Base-by-base conservation (phyloP, 2,888 invertebrate genomes). In the Hirtodrosophila alboralis region DNA sequence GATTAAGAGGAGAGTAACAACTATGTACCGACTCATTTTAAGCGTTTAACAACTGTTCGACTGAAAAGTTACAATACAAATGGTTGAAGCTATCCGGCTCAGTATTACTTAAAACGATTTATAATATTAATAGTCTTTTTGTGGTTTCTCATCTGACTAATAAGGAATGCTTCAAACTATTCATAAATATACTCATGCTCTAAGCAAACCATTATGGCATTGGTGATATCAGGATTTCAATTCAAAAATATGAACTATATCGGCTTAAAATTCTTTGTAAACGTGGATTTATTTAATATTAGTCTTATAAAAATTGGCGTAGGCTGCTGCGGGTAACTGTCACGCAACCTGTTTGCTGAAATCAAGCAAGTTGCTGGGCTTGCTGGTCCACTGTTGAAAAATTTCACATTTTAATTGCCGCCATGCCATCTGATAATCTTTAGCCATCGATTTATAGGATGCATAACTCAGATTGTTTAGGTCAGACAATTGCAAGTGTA, bases 381-480 rank as follows among this genome's bases (percentile, higher is more conserved):
- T 93, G 0, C 75, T 68, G 6, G 93, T 92, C 93, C 93, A 94
- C 41, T 89, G 87, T 79, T 90, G 90, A 75, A 93, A 93, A 77
- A 92, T 91, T 0, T 79, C 77, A 9, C 88, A 74, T 79, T 92
- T 93, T 5, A 93, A 73, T 54, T 78, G 60, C 13, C 57, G 57
- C 93, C 93, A 93, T 84, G 87, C 75, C 9, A 37, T 14, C 47
- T 88, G 88, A 75, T 91, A 91, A 2, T 86, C 71, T 2, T 2
- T 37, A 10, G 87, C 61, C n/a, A 75, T 40, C 1, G 48, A 21
- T 61, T 91, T 91, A 3, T 70, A 78, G 2, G 75, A 53, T 0
- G 31, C 34, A 66, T 90, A 90, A 1, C 67, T 61, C 4, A 68
- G 63, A 0, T 23, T 33, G 1, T 63, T 23, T 1, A 84, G 9